phyloP scores from a whole-genome alignment of 2,888 invertebrate genomes.

The Hybos culiciformis region DNA sequence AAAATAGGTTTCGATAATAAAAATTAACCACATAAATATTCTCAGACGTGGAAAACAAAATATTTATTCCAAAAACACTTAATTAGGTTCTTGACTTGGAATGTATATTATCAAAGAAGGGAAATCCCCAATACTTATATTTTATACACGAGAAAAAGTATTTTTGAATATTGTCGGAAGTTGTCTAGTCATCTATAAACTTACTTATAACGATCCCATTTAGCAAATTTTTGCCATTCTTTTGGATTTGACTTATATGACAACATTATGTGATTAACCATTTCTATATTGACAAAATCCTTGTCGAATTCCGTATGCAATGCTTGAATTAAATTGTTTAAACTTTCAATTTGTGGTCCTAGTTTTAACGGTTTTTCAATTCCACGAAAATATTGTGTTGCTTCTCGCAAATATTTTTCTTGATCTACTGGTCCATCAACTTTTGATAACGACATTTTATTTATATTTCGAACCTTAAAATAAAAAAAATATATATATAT shows the following conservation, averaged over 20 bases:
- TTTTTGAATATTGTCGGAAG: too few species aligned
- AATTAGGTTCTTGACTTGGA: too few species aligned
- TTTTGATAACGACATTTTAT: slow-evolving; percentile 28
- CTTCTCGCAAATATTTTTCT: slow-evolving; percentile 30
- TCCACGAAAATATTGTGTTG: slow-evolving; percentile 30
- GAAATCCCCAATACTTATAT: too few species aligned
- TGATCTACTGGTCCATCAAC: slow-evolving; percentile 23
- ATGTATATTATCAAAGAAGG: too few species aligned
- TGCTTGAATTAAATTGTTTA: slow-evolving; percentile 51
- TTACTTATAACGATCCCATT: slow-evolving; percentile 83
- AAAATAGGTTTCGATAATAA: too few species aligned
- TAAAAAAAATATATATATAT: too few species aligned
- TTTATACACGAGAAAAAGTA: too few species aligned
- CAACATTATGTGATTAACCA: slow-evolving; percentile 64
- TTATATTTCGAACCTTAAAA: background rate
- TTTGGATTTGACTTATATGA: slow-evolving; percentile 73
- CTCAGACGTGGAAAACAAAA: too few species aligned
- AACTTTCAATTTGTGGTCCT: slow-evolving; percentile 32
- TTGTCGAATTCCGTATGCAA: slow-evolving; percentile 63
- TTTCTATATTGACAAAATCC: slow-evolving; percentile 79
- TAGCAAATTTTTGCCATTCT: slow-evolving; percentile 91
- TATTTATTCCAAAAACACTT: too few species aligned
- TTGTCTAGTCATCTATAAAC: too few species aligned
- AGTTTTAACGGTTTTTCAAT: slow-evolving; percentile 33
- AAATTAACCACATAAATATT: too few species aligned